Conservation (phyloP, 2,113 vertebrate species). For the Notarius quadriscutis region DNA sequence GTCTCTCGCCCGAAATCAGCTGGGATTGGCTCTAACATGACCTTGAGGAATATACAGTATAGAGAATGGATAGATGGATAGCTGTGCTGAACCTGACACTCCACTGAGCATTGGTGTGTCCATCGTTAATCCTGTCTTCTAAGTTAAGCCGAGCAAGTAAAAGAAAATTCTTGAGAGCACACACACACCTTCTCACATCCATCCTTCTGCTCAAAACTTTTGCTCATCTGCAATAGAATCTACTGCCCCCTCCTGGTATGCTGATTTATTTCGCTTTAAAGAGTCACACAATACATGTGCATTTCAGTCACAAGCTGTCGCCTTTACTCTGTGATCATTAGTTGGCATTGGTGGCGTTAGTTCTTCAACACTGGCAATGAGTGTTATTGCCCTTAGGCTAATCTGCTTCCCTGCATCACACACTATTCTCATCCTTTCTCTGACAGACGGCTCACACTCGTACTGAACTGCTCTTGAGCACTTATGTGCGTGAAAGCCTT, state of each 20-base stretch:
- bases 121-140: neutral
- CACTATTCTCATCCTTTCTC: slow-evolving; percentile 30
- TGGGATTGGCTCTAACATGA: too few species aligned
- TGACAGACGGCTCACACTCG: slow-evolving; percentile 69
- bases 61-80: too few species aligned
- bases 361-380: neutral
- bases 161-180: too few species aligned
- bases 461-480: slow-evolving; percentile 54
- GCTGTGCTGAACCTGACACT: neutral
- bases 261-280: neutral
- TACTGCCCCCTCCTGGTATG: slow-evolving; percentile 20
- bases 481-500: slow-evolving; percentile 67
- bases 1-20: too few species aligned
- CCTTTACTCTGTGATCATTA: neutral
- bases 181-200: neutral
- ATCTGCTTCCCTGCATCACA: slow-evolving; percentile 32
- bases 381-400: neutral
- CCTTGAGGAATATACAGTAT: too few species aligned
- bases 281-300: neutral
- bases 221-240: neutral
- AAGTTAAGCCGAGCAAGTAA: neutral
- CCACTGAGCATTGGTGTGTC: neutral
- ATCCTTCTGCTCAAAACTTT: neutral
- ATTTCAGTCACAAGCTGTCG: neutral
- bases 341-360: too few species aligned